Evolutionary conservation across 2,888 invertebrate genomes (phyloP), one percentile per base, ranked within the genome.

Genomic region (Zaprionus bogoriensis): DNA sequence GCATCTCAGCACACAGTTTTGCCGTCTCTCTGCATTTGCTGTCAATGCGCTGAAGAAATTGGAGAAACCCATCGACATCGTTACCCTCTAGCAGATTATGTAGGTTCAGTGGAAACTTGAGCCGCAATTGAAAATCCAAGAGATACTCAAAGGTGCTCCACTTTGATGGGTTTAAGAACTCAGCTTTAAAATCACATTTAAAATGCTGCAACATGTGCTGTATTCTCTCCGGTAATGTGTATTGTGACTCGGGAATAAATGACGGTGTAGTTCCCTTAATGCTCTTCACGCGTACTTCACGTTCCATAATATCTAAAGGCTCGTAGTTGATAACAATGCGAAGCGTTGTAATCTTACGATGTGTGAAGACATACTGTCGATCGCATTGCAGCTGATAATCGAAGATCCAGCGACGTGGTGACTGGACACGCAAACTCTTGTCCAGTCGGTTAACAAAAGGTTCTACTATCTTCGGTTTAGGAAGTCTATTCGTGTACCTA

Each of bases 361-460:
- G 77, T 0, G 59, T 41, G 6, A 85, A 69, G 10, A 85, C 55
- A 14, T 75, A 60, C 44, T 47, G 62, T 4, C 38, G 54, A 20
- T 70, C 65, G 25, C 23, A 20, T 36, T 80, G 76, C 39, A 76
- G 62, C 53, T 88, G 74, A 50, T 45, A 64, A 45, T 89, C 79
- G 28, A 87, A 83, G 59, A 82, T 83, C 89, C 89, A 89, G 53
- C 77, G 76, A 2, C 76, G 74, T 3, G 72, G 72, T n/a, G 50
- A 36, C 32, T 66, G 54, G 1, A 30, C 28, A 23, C 25, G 42
- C 38, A 87, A 23, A 4, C 57, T 9, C 2, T 10, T 10, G 0
- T 64, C 42, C n/a, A 88, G 61, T 17, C 66, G 58, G 1, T 64
- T 22, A 3, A 63, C 66, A 27, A 77, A 82, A 2, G 58, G 39